A percentile compares a stretch with the other conserved stretches of the same genome.
Evolutionary conservation across 2,113 vertebrate genomes (phyloP).

Genomic region (Phodopus roborovskii): DNA sequence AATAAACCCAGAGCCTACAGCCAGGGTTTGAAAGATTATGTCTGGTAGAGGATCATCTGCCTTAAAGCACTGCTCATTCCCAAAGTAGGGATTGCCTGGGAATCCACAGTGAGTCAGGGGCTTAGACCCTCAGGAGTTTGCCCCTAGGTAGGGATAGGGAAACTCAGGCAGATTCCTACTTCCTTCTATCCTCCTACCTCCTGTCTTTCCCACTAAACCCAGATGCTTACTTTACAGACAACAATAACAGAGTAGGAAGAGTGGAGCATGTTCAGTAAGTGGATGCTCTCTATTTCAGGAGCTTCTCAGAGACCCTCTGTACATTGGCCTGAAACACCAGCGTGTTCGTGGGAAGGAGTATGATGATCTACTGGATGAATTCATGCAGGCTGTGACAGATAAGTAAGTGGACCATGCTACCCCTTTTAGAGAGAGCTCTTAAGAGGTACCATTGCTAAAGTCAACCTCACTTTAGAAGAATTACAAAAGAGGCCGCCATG

Average conservation of each 20-base stretch:
- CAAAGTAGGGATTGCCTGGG: not conserved
- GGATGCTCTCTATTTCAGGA: slow-evolving; percentile 86
- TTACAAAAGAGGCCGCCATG: slow-evolving; percentile 22
- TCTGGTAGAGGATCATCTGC: not conserved
- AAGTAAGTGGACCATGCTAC: slow-evolving; percentile 89
- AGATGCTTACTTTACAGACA: not conserved
- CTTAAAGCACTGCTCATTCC: slow-evolving; percentile 6
- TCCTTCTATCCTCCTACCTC: not conserved
- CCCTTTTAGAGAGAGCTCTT: not conserved
- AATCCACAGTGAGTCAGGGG: not conserved
- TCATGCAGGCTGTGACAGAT: slow-evolving; percentile 97
- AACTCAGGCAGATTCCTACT: not conserved
- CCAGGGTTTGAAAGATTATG: not conserved
- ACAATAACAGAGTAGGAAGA: not conserved
- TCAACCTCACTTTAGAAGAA: slow-evolving; percentile 69
- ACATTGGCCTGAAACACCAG: slow-evolving; percentile 97
- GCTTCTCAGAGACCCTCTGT: slow-evolving; percentile 95
- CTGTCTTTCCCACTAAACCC: not conserved
- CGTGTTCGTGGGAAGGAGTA: slow-evolving; percentile 95
- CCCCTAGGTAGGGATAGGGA: fast-evolving
- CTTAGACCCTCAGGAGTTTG: not conserved
- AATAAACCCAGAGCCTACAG: not conserved
- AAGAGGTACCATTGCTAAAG: slow-evolving; percentile 66
- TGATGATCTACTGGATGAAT: slow-evolving; percentile 96
- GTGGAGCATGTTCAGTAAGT: not conserved